Evolutionary conservation across 2,888 invertebrate species (phyloP).

Genomic region (Carterocephalus palaemon): DNA sequence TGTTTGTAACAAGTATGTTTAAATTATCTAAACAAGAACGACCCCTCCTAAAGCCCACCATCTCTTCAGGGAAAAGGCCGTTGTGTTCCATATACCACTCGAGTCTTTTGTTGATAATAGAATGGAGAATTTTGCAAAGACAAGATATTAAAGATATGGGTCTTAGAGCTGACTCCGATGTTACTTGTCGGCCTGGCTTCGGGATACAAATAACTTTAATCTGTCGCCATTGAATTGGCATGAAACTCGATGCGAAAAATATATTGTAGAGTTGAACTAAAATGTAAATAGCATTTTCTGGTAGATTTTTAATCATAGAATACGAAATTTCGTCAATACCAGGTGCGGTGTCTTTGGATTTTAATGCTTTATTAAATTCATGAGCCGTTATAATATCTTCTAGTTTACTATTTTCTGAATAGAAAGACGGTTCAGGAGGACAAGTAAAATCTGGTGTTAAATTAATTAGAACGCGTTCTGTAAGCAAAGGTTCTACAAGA

Average conservation of each 20-base stretch:
- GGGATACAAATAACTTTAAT: neutral
- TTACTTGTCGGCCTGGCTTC: neutral
- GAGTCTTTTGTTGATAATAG: too few species aligned
- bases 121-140: too few species aligned
- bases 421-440: neutral
- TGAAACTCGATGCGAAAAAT: too few species aligned
- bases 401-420: neutral
- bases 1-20: neutral
- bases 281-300: too few species aligned
- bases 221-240: neutral
- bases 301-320: too few species aligned
- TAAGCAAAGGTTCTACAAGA: neutral
- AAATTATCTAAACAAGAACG: neutral
- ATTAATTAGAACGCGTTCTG: neutral
- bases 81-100: too few species aligned
- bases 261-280: too few species aligned
- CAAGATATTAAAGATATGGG: neutral
- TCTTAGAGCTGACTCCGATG: neutral
- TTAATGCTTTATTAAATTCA: slow-evolving; percentile 3
- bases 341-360: slow-evolving; percentile 1
- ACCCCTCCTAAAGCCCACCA: neutral
- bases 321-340: too few species aligned
- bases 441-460: slow-evolving; percentile 5
- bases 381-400: neutral
- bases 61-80: too few species aligned